Evolutionary conservation across 1,140 invertebrate species (phyloP).

Genomic region (Bathynomus jamesi): DNA sequence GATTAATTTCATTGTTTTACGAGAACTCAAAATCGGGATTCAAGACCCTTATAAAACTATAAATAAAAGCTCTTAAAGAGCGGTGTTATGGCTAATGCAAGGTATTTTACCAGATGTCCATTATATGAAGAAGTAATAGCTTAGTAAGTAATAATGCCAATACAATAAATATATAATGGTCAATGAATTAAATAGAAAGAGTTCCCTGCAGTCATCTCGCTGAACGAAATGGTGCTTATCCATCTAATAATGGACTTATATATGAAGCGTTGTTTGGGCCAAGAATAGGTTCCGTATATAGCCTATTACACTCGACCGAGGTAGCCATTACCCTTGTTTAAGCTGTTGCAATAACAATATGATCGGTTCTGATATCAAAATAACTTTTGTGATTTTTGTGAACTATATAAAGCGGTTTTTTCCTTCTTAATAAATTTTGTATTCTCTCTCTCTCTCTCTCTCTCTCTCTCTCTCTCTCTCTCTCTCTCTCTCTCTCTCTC

Average conservation of each 20-base stretch:
- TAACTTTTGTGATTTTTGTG: too few relatives aligned
- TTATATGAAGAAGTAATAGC: not conserved
- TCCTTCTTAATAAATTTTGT: too few relatives aligned
- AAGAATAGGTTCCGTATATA: not conserved
- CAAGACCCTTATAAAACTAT: not conserved
- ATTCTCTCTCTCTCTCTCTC: constrained; percentile 13
- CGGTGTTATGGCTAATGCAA: not conserved
- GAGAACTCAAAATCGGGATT: too few relatives aligned
- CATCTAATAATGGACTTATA: not conserved
- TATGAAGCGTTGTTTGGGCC: not conserved
- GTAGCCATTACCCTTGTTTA: not conserved
- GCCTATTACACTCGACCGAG: not conserved
- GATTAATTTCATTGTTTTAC: too few relatives aligned
- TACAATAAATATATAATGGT: not conserved
- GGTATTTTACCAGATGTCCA: not conserved
- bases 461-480: constrained; percentile 15
- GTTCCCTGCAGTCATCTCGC: not conserved
- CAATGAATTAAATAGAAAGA: not conserved
- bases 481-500: not conserved
- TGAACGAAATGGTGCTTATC: not conserved
- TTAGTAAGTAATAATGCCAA: not conserved
- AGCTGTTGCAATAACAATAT: not conserved
- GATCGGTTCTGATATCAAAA: too few relatives aligned
- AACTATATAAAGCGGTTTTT: too few relatives aligned
- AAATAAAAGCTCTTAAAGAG: not conserved